phyloP scores from a whole-genome alignment of 2,888 invertebrate genomes.

The Limenitis camilla region DNA sequence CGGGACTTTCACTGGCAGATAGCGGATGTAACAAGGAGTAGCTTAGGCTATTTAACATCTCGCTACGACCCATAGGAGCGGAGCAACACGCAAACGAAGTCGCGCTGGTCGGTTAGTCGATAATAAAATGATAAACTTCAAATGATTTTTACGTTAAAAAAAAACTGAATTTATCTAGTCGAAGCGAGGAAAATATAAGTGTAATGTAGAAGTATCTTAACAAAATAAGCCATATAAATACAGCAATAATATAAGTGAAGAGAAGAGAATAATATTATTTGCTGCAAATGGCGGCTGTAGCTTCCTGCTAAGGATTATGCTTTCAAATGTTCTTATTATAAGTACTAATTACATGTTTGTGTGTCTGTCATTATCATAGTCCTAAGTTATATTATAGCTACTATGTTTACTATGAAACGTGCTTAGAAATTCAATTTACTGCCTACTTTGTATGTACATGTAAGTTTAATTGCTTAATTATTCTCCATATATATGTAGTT shows the following conservation, averaged over 20 bases:
- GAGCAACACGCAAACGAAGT: no score
- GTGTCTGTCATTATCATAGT: background rate
- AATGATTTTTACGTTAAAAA: background rate
- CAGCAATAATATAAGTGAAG: conserved; percentile 2
- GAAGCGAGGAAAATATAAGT: background rate
- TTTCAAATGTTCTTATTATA: conserved; percentile 13
- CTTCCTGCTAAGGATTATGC: conserved; percentile 15
- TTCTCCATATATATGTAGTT: background rate
- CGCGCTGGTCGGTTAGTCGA: no score
- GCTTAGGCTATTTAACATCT: no score
- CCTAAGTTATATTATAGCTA: background rate
- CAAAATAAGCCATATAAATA: background rate
- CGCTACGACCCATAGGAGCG: no score
- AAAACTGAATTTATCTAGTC: background rate
- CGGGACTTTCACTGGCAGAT: no score
- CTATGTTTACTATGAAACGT: background rate
- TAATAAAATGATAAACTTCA: background rate
- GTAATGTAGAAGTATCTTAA: conserved; percentile 8
- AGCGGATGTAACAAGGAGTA: no score
- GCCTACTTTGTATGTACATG: background rate
- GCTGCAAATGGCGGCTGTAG: conserved; percentile 2
- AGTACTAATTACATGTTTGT: conserved; percentile 3
- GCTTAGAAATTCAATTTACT: background rate
- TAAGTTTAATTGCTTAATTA: conserved; percentile 3
- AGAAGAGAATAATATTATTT: conserved; percentile 14